Conservation (phyloP, 1,140 invertebrate genomes). For the Neotoxoptera formosana region DNA sequence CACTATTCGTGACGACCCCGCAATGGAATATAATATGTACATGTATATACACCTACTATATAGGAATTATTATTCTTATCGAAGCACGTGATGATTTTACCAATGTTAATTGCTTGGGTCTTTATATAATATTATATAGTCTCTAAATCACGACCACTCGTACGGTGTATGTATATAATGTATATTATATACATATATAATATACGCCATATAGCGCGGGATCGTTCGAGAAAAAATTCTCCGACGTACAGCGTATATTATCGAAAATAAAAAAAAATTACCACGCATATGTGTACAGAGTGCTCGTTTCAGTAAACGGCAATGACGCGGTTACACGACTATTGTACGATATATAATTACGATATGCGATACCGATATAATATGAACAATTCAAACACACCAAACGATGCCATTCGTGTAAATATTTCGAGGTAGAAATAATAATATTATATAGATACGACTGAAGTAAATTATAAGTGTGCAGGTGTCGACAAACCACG, state of each 20-base stretch:
- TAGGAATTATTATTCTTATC: constrained; percentile 1
- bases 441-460: neutral
- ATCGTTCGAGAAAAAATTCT: neutral
- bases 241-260: neutral
- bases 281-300: neutral
- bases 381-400: neutral
- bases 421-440: neutral
- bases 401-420: neutral
- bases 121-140: neutral
- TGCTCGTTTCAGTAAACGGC: neutral
- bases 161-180: neutral
- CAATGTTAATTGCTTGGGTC: neutral
- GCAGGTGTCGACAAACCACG: neutral
- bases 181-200: neutral
- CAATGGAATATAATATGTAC: no score
- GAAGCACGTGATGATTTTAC: constrained; percentile 7
- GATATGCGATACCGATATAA: neutral
- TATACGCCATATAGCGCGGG: neutral
- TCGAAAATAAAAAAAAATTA: neutral
- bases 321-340: no score
- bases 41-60: neutral
- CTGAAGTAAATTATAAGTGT: neutral
- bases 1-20: neutral
- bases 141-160: neutral
- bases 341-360: neutral